Evolutionary conservation across 2,797 vertebrate species (phyloP).

Genomic region (Dromococcyx pavoninus): DNA sequence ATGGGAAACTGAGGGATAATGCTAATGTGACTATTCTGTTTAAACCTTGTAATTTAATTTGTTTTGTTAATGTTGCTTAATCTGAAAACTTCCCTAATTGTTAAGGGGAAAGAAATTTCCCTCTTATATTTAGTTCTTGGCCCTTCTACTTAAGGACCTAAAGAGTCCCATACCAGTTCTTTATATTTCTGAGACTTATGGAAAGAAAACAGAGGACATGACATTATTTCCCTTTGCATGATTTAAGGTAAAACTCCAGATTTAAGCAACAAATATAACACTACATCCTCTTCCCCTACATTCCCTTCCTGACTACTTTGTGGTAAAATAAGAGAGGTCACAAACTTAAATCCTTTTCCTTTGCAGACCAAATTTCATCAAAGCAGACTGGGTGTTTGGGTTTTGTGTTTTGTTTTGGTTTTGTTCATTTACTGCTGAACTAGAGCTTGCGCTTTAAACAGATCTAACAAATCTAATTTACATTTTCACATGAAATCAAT

Average conservation of each 20-base stretch:
- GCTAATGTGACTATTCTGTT: neutral
- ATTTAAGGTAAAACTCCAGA: neutral
- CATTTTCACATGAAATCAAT: neutral
- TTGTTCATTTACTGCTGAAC: neutral
- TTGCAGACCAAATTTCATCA: neutral
- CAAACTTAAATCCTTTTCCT: neutral
- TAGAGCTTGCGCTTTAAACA: neutral
- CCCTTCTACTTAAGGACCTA: neutral
- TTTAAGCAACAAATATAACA: neutral
- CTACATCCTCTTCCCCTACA: neutral
- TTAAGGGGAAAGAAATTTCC: neutral
- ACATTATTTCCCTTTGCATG: neutral
- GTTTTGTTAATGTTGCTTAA: neutral
- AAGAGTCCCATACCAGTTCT: neutral
- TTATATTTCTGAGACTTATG: neutral
- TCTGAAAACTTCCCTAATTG: neutral
- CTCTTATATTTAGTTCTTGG: neutral
- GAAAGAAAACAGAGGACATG: neutral
- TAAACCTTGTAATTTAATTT: neutral
- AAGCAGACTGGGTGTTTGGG: fast-evolving
- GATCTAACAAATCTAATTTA: neutral
- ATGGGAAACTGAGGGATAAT: neutral
- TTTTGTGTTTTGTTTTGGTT: neutral
- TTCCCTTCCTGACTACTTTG: neutral
- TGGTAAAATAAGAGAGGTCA: neutral